A percentile compares a stretch with the other conserved stretches of the same genome.
Evolutionary conservation across 2,113 vertebrate genomes (phyloP).

Genomic region (Phalacrocorax carbo): DNA sequence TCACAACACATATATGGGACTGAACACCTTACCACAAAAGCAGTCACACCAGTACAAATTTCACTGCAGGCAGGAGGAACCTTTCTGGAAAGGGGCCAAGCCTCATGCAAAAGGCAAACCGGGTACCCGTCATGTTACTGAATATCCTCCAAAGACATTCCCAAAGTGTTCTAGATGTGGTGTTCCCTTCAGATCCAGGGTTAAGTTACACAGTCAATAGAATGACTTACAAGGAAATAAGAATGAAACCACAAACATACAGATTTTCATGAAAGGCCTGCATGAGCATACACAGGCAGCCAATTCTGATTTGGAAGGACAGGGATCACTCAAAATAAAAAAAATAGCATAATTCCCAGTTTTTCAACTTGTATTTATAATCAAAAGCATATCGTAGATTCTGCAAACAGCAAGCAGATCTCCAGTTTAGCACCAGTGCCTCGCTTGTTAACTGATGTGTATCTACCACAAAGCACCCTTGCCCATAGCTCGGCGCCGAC

Average conservation of each 20-base stretch:
- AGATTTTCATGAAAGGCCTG: neutral
- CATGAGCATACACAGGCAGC: neutral
- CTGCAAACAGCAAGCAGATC: neutral
- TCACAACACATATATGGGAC: rapidly evolving
- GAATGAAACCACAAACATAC: neutral
- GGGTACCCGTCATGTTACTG: neutral
- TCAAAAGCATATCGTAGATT: neutral
- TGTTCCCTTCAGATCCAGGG: neutral
- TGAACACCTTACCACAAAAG: neutral
- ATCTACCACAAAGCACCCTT: neutral
- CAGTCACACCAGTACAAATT: neutral
- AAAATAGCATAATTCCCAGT: neutral
- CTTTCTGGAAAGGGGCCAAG: neutral
- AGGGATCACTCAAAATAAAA: neutral
- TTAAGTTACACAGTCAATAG: neutral
- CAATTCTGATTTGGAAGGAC: neutral
- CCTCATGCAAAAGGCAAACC: neutral
- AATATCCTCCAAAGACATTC: neutral
- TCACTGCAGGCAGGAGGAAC: neutral
- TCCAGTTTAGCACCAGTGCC: neutral
- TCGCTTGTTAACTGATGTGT: neutral
- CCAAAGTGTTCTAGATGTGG: neutral
- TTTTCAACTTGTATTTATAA: neutral
- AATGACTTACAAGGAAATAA: neutral
- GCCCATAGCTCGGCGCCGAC: neutral